Base-by-base conservation (phyloP, 2,888 invertebrate species). In the Synergus japonicus region DNA sequence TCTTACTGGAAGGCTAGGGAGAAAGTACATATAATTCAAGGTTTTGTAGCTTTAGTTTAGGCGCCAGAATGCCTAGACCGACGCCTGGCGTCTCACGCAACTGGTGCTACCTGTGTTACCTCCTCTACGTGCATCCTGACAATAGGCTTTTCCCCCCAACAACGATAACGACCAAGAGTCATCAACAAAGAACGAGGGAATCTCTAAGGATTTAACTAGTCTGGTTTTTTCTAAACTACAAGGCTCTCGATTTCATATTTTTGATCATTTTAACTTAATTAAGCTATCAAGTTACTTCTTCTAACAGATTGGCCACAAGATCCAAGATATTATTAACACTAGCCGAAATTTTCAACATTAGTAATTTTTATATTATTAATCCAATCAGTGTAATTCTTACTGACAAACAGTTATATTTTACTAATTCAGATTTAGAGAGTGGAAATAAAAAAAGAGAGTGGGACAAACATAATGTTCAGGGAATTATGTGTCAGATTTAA, bases 41-140 rank as follows among this genome's bases (percentile, higher is more conserved):
- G 85, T 86, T 69, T 69, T 37, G 9, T 81, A 54, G 54, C 9
- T 0, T 18, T 54, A 9, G 8, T 54, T 54, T 54, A 86, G 87
- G 87, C 87, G 85, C 85, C 85, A 79, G 82, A 87, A 54, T 54
- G n/a, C n/a, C 54, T 54, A 49, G 87, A 87, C 49, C 78, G 77
- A 82, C 78, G 83, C 85, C 83, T 83, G 80, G 80, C 81, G 81
- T 79, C 81, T 79, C 81, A 81, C 81, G 81, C 81, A 73, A 81
- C 81, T 76, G 18, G 58, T 76, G 49, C 76, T 79, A 66, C n/a
- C 15, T 43, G 8, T 43, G 9, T n/a, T 49, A 49, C 49, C 7
- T 49, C 8, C 29, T 29, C 29, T 65, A 41, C 29, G 43, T 49
- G 69, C 69, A 69, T 29, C 69, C 49, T 69, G 66, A 67, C 66